Conservation (phyloP, 1,140 invertebrate species). For the Chymomyza costata region DNA sequence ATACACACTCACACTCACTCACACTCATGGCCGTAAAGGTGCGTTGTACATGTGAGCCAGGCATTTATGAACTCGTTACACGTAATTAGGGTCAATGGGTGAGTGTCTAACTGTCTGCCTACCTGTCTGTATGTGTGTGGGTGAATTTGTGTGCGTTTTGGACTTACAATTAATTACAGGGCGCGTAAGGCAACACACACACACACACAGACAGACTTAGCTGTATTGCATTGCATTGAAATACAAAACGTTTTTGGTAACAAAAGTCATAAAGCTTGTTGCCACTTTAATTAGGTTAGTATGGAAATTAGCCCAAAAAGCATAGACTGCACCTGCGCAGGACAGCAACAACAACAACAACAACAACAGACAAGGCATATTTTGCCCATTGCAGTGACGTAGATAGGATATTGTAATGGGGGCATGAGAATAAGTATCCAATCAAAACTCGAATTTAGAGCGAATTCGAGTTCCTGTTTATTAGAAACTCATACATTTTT, state of each 20-base stretch:
- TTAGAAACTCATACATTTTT: too few relatives aligned
- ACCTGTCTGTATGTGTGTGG: constrained; percentile 6
- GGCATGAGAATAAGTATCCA: too few relatives aligned
- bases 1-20: too few relatives aligned
- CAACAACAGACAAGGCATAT: too few relatives aligned
- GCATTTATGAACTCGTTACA: constrained; percentile 72
- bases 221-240: constrained; percentile 43
- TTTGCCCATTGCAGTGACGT: too few relatives aligned
- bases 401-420: too few relatives aligned
- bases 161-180: constrained; percentile 15
- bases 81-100: constrained; percentile 68
- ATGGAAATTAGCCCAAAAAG: constrained; percentile 70
- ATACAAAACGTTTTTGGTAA: constrained; percentile 54
- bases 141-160: constrained; percentile 2
- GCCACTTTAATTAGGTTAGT: constrained; percentile 52
- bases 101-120: constrained; percentile 12
- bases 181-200: constrained; percentile 9
- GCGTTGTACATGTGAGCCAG: constrained; percentile 37
- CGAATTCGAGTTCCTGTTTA: too few relatives aligned
- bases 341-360: too few relatives aligned
- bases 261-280: constrained; percentile 60
- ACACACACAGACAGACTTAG: background rate
- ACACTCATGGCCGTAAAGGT: constrained; percentile 31
- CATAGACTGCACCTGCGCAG: too few relatives aligned
- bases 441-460: too few relatives aligned